A percentile compares a stretch with the other conserved stretches of the same genome.
phyloP scores from a whole-genome alignment of 2,797 vertebrate species.

The Falco peregrinus region DNA sequence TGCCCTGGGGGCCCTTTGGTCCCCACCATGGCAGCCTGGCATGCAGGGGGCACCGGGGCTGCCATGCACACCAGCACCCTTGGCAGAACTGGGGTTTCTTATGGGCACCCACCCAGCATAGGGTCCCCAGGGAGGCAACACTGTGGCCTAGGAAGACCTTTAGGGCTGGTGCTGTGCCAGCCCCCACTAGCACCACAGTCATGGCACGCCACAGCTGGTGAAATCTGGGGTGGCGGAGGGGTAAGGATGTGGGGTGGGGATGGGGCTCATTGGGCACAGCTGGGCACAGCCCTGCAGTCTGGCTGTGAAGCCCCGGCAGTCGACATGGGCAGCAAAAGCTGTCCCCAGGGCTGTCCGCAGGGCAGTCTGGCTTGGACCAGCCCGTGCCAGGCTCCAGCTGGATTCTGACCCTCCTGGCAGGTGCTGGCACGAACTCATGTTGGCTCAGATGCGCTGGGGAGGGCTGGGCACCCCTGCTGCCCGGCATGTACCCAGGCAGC shows the following conservation, averaged over 20 bases:
- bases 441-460: background rate
- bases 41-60: background rate
- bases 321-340: background rate
- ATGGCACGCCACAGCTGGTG: background rate
- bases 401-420: background rate
- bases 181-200: background rate
- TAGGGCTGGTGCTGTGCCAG: background rate
- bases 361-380: background rate
- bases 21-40: background rate
- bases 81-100: rapidly evolving
- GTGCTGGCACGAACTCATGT: background rate
- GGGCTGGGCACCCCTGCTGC: background rate
- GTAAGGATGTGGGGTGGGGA: background rate
- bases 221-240: background rate
- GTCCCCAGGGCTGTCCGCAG: background rate
- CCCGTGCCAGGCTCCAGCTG: background rate
- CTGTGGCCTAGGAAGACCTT: background rate
- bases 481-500: background rate
- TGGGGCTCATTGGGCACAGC: background rate
- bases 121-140: background rate
- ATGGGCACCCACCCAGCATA: rapidly evolving
- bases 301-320: background rate
- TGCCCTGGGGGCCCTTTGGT: background rate
- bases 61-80: rapidly evolving
- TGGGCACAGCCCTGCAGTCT: background rate